Conservation (phyloP, 1,140 invertebrate genomes). For the Heliconius melpomene region DNA sequence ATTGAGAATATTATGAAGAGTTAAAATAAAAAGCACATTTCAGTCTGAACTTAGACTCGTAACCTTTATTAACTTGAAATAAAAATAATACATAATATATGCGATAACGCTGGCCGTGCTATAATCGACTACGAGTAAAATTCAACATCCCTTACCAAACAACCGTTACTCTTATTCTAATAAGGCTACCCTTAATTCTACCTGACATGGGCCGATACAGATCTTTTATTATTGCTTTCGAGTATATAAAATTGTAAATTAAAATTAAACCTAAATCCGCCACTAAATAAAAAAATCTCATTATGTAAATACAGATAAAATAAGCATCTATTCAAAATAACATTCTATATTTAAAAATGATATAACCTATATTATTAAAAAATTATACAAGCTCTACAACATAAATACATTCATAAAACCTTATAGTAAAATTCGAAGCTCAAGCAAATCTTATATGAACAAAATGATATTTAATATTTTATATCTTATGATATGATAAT, state of each 20-base stretch:
- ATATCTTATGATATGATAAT: conserved; percentile 71
- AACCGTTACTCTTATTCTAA: conserved; percentile 71
- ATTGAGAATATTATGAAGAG: neutral
- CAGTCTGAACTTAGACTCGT: conserved; percentile 58
- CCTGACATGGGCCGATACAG: conserved; percentile 48
- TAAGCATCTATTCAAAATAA: conserved; percentile 17
- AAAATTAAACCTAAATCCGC: neutral
- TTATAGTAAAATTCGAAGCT: conserved; percentile 30
- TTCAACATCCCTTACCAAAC: conserved; percentile 61
- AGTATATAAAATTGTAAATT: neutral
- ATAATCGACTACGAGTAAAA: conserved; percentile 68
- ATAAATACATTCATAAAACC: conserved; percentile 18
- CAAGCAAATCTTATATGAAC: conserved; percentile 38
- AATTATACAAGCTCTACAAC: neutral
- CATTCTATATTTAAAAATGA: conserved; percentile 25
- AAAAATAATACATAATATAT: conserved; percentile 68
- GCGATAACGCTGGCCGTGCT: conserved; percentile 74
- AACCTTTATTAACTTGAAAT: conserved; percentile 71
- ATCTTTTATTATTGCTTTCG: conserved; percentile 42
- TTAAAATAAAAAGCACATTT: neutral
- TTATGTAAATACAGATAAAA: conserved; percentile 15
- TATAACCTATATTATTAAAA: conserved; percentile 21
- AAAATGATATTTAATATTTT: conserved; percentile 31
- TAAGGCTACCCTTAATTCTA: conserved; percentile 76
- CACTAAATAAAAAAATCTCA: neutral